Evolutionary conservation across 2,113 vertebrate genomes (phyloP), one percentile per base, ranked within the genome.

Genomic region (Tauraco erythrolophus): DNA sequence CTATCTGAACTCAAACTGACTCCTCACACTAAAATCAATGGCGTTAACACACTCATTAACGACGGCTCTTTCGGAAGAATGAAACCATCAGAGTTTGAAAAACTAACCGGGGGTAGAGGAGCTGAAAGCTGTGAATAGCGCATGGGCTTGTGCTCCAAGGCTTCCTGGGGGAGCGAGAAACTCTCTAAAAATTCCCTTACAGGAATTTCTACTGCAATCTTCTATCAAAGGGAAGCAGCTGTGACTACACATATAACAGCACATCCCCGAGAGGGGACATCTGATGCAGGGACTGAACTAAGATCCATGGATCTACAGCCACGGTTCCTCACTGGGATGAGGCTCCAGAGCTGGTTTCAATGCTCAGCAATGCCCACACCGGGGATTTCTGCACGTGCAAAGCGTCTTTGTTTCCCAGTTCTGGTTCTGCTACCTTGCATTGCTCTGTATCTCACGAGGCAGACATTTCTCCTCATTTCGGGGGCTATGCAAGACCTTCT

Each of bases 301-400:
- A 10, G 70, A 43, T 15, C 30, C 37, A 2, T 0, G 25, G 54
- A 92, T 6, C 35, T n/a, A 35, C 33, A 41, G 65, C 18, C 66
- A 27, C 0, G 0, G 72, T 30, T 68, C 25, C 17, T 58, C 23
- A 31, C 39, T 1, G 1, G 25, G 11, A 18, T 3, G 6, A 41
- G 35, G 33, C 62, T 87, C 6, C 0, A n/a, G 87, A 57, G 43
- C 27, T 27, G 57, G 1, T 28, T 56, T 28, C 27, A 69, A 0
- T 0, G 0, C 70, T 33, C 84, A 53, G 54, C 0, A 0, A 58
- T 91, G 78, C 48, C 61, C 54, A 27, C n/a, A 3, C 7, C 0
- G 0, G 33, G 24, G 4, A 65, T 37, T 76, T 53, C 62, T 69
- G 41, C 64, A 11, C 0, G 0, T 3, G 24, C 28, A 35, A 65